Evolutionary conservation across 2,113 vertebrate genomes (phyloP).

Genomic region (Cyprinodon brontotheroides): DNA sequence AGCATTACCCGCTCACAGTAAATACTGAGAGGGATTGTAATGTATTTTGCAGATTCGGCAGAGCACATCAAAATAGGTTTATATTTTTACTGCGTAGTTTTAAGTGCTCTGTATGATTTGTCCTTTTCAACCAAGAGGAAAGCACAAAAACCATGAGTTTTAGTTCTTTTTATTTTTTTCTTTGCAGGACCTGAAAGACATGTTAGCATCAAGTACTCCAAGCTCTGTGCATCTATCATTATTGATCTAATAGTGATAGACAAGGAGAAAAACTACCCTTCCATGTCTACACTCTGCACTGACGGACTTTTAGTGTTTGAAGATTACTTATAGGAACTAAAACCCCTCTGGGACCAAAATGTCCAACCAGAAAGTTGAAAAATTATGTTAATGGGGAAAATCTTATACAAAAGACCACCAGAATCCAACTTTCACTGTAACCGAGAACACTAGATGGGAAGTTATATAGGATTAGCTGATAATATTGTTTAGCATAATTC

Average conservation of each 20-base stretch:
- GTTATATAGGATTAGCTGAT: too few relatives aligned
- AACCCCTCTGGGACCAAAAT: background rate
- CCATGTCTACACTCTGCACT: background rate
- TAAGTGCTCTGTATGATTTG: slow-evolving; percentile 34
- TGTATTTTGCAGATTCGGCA: slow-evolving; percentile 36
- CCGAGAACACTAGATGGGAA: background rate
- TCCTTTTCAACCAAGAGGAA: slow-evolving; percentile 11
- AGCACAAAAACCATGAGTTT: background rate
- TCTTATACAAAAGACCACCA: background rate
- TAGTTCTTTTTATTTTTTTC: slow-evolving; percentile 13
- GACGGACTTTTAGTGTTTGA: background rate
- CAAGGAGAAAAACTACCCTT: background rate
- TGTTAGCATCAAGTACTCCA: background rate
- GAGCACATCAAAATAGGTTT: slow-evolving; percentile 52
- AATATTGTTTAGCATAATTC: too few relatives aligned
- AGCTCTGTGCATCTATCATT: background rate
- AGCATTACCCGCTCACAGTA: slow-evolving; percentile 62
- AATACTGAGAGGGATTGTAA: slow-evolving; percentile 60
- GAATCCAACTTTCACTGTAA: background rate
- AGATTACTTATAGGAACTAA: background rate
- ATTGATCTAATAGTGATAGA: background rate
- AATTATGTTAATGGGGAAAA: background rate
- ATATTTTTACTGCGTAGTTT: slow-evolving; percentile 1
- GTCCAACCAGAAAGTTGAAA: background rate
- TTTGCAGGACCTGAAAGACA: background rate